Evolutionary conservation across 1,140 invertebrate genomes (phyloP), one percentile per base, ranked within the genome.

Genomic region (Meloidogyne chitwoodi): DNA sequence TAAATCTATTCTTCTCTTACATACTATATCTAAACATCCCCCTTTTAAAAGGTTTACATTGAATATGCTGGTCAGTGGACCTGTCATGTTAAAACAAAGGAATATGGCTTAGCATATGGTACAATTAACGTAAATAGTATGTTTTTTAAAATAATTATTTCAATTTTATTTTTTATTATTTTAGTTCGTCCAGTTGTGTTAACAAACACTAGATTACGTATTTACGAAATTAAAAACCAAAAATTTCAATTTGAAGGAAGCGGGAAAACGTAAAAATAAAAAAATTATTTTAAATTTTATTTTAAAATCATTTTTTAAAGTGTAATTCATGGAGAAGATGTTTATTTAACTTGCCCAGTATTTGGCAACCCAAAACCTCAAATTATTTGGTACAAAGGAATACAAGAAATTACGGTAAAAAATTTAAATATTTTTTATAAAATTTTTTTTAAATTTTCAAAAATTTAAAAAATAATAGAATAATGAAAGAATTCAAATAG

Each of bases 111-210:
- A 29, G 77, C 44, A 19, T 80, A 48, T 22, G 78, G 78, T 22
- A 41, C 48, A 66, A 79, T 79, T 63, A 61, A 24, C 64, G 78
- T 79, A 16, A 48, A 73, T 61, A 44, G 78, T 79, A 41, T 34
- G 77, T 74, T n/a, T n/a, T 64, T 22, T 76, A 27, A 38, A 12
- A 12, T 16, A 14, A 38, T 77, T 26, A 19, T 77, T 64, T 34
- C 6, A 1, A n/a, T 29, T 22, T 68, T 44, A 2, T 44, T 16
- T 8, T 5, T 31, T 48, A 29, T 24, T 79, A 38, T 38, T 22
- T 16, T n/a, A 80, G 79, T 80, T 26, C 73, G 79, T n/a, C 77
- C 79, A 19, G 73, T 80, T 22, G 74, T 80, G 14, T 26, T 80
- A 24, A 63, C 34, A 14, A 81, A 77, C 29, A 61, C 80, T 27